Percentiles rank a stretch among this genome's conserved stretches.
Conservation (phyloP, 2,888 invertebrate genomes). For the Calliopum simillimum region DNA sequence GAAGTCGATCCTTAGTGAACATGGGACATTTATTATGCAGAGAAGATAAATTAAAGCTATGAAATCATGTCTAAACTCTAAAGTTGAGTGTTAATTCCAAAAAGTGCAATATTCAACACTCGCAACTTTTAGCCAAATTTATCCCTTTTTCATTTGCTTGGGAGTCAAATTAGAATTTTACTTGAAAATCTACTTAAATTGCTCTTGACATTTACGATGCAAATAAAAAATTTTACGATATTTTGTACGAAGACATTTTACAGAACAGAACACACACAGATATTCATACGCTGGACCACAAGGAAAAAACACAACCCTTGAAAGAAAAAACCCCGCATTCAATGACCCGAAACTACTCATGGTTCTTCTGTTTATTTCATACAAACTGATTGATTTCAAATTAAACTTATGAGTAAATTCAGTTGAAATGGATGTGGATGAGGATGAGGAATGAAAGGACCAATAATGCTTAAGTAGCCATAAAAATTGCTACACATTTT, state of each 20-base stretch:
- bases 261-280: slow-evolving; percentile 43
- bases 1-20: too few species aligned
- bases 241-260: slow-evolving; percentile 55
- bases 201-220: slow-evolving; percentile 62
- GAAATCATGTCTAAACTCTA: too few species aligned
- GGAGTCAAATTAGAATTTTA: slow-evolving; percentile 19
- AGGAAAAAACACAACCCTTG: not conserved
- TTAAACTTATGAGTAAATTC: not conserved
- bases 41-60: too few species aligned
- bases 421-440: not conserved
- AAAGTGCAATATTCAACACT: too few species aligned
- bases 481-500: not conserved
- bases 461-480: not conserved
- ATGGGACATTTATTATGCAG: too few species aligned
- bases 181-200: slow-evolving; percentile 53
- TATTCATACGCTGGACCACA: not conserved
- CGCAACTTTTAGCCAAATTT: too few species aligned
- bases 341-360: slow-evolving; percentile 3
- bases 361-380: not conserved
- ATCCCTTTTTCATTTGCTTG: too few species aligned
- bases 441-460: not conserved
- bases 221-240: slow-evolving; percentile 60
- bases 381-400: slow-evolving; percentile 25
- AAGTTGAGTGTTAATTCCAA: too few species aligned
- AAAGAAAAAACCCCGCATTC: slow-evolving; percentile 8